phyloP scores from a whole-genome alignment of 2,888 invertebrate species.

The Meloe dianella region DNA sequence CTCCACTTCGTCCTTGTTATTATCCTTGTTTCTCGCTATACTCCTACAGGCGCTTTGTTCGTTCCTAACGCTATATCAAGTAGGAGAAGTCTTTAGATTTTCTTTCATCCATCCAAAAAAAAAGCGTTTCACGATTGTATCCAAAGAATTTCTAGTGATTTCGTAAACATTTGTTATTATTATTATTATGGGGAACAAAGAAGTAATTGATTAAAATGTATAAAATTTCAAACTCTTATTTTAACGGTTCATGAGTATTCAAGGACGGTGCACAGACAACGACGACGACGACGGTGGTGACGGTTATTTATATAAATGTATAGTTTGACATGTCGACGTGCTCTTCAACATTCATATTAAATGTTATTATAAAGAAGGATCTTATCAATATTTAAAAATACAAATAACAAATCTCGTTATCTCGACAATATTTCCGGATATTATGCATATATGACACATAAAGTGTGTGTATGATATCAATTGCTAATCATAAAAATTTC shows the following conservation, averaged over 20 bases:
- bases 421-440: conserved; percentile 1
- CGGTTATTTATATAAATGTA: conserved; percentile 31
- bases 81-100: not conserved
- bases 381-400: not conserved
- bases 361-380: not conserved
- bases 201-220: not conserved
- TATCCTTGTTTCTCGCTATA: not conserved
- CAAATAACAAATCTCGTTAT: conserved; percentile 16
- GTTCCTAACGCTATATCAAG: not conserved
- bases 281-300: conserved; percentile 18
- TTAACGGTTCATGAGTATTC: conserved; percentile 29
- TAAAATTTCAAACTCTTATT: conserved; percentile 23
- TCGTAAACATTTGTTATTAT: not conserved
- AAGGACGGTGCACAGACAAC: conserved; percentile 27
- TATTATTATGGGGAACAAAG: not conserved
- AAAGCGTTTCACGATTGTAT: not conserved
- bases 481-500: not conserved
- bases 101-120: too few species aligned
- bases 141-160: not conserved
- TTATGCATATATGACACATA: conserved; percentile 22
- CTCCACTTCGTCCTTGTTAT: not conserved
- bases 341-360: conserved; percentile 3
- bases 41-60: not conserved
- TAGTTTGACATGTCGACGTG: conserved; percentile 19
- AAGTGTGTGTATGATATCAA: not conserved